Evolutionary conservation across 1,140 invertebrate species (phyloP).

Genomic region (Stegodyphus dumicola): DNA sequence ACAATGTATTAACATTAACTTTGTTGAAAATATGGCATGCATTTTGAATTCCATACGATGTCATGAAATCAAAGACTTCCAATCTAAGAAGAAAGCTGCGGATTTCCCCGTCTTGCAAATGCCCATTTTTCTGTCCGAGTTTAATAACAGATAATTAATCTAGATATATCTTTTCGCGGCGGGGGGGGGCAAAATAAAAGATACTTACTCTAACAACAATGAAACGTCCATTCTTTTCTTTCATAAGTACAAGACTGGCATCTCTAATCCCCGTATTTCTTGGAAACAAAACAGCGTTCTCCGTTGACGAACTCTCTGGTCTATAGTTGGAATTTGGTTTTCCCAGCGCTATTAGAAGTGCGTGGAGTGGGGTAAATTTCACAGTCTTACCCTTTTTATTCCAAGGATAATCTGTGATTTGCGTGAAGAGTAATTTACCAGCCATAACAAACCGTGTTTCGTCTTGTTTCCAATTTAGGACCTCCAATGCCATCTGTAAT

Average conservation of each 20-base stretch:
- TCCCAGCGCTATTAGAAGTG: constrained; percentile 80
- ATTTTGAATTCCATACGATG: no score
- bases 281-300: constrained; percentile 70
- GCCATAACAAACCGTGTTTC: constrained; percentile 89
- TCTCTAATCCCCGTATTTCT: constrained; percentile 80
- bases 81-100: no score
- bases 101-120: no score
- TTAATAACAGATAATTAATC: no score
- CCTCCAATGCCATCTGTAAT: constrained; percentile 85
- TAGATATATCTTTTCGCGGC: no score
- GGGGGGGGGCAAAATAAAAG: no score
- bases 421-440: constrained; percentile 85
- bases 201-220: constrained; percentile 79
- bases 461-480: constrained; percentile 88
- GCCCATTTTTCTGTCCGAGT: no score
- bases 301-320: constrained; percentile 25
- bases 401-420: constrained; percentile 81
- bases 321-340: constrained; percentile 55
- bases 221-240: constrained; percentile 90
- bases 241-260: constrained; percentile 85
- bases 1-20: no score
- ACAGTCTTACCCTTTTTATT: constrained; percentile 74
- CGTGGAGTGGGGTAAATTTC: constrained; percentile 87
- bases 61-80: no score
- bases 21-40: no score